Percentiles rank a stretch among this genome's conserved stretches.
phyloP scores from a whole-genome alignment of 2,113 vertebrate species.

The Tinamus guttatus region DNA sequence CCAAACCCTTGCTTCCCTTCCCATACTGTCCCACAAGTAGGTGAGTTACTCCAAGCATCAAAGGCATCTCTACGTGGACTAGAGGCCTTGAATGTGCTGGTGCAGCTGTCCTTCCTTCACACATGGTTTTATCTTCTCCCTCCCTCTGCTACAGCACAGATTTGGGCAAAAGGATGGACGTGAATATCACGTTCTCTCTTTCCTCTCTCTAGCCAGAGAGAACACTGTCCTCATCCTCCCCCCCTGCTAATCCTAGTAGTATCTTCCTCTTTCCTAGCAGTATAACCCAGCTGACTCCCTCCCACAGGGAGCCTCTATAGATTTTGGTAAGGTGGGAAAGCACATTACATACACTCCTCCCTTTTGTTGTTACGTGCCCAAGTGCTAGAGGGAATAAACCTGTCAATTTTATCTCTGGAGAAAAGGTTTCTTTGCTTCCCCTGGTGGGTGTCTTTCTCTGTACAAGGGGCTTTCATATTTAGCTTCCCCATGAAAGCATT shows the following conservation, averaged over 20 bases:
- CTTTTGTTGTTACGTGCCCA: background rate
- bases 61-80: background rate
- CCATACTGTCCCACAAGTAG: background rate
- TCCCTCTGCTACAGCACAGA: background rate
- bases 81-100: background rate
- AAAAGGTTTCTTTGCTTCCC: background rate
- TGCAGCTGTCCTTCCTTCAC: background rate
- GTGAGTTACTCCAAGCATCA: background rate
- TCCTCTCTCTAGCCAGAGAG: background rate
- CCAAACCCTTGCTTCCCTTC: background rate
- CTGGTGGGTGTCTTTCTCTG: background rate
- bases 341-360: background rate
- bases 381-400: background rate
- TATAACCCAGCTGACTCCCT: background rate
- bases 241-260: background rate
- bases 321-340: background rate
- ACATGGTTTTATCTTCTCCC: background rate
- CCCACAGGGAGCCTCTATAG: background rate
- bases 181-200: fast-evolving
- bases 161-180: background rate
- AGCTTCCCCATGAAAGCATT: background rate
- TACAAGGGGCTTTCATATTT: background rate
- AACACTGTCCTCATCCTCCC: background rate
- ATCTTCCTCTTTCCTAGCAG: background rate
- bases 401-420: background rate